Conservation (phyloP, 37 sponge, comb jelly and placozoan genomes). For the Theonella swinhoei region DNA sequence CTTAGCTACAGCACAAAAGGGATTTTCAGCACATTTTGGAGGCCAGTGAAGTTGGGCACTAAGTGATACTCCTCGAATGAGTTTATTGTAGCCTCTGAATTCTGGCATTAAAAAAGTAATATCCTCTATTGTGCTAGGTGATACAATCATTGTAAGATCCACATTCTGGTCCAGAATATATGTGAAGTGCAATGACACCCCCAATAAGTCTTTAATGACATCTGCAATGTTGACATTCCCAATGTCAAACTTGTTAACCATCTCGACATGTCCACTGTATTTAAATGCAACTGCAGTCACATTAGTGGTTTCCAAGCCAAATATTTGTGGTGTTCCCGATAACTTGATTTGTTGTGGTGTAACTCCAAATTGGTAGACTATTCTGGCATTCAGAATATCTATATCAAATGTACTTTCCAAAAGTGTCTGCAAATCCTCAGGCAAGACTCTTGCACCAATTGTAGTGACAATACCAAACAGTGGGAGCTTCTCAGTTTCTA, state of each 20-base stretch:
- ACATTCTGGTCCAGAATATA: background rate
- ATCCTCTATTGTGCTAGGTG: background rate
- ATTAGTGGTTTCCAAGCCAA: background rate
- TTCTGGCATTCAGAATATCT: background rate
- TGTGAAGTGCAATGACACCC: background rate
- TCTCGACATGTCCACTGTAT: background rate
- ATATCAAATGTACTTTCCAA: background rate
- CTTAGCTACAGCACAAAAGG: slow-evolving; percentile 24
- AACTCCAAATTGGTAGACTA: background rate
- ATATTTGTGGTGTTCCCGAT: background rate
- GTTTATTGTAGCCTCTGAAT: no score
- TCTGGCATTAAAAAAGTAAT: background rate
- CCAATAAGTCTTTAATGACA: background rate
- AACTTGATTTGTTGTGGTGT: background rate
- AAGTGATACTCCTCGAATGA: background rate
- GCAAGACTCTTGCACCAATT: background rate
- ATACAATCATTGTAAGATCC: background rate
- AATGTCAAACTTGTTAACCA: background rate
- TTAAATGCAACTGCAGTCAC: background rate
- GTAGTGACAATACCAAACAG: background rate
- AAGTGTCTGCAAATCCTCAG: background rate
- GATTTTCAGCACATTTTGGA: background rate
- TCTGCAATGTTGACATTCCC: background rate
- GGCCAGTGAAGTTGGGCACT: background rate
- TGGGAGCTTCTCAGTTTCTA: background rate